phyloP scores from a whole-genome alignment of 1,140 invertebrate genomes.

The Pomacea maculata region DNA sequence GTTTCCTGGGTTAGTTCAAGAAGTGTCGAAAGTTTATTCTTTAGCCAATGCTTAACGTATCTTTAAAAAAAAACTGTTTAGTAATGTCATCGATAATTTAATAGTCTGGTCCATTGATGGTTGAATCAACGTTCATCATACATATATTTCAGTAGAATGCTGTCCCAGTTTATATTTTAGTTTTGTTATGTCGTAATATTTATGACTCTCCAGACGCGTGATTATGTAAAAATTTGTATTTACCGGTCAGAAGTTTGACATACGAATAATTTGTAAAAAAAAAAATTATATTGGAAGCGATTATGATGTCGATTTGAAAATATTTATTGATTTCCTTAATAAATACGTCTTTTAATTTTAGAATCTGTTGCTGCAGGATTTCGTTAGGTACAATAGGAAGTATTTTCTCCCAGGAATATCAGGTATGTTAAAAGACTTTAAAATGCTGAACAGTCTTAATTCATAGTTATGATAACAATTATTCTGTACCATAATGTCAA shows the following conservation, averaged over 20 bases:
- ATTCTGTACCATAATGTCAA: not conserved
- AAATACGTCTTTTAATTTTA: not conserved
- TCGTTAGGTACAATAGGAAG: constrained; percentile 56
- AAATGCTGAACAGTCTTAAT: constrained; percentile 64
- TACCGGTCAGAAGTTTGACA: no score
- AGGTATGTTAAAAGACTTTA: constrained; percentile 41
- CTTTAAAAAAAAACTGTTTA: not conserved
- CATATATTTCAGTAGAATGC: not conserved
- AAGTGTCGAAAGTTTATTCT: not conserved
- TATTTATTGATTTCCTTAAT: not conserved
- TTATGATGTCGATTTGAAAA: no score
- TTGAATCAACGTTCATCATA: not conserved
- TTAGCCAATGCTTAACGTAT: not conserved
- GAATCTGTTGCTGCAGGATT: constrained; percentile 17
- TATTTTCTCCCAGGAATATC: constrained; percentile 63
- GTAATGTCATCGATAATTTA: not conserved
- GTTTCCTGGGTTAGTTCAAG: not conserved
- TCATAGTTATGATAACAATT: not conserved
- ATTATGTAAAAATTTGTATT: no score
- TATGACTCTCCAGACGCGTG: no score
- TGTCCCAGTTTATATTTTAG: no score
- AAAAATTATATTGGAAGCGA: no score
- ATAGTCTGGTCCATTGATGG: not conserved
- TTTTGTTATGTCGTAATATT: no score
- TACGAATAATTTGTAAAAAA: no score